Evolutionary conservation across 2,797 vertebrate genomes (phyloP).

Genomic region (Morus bassanus): DNA sequence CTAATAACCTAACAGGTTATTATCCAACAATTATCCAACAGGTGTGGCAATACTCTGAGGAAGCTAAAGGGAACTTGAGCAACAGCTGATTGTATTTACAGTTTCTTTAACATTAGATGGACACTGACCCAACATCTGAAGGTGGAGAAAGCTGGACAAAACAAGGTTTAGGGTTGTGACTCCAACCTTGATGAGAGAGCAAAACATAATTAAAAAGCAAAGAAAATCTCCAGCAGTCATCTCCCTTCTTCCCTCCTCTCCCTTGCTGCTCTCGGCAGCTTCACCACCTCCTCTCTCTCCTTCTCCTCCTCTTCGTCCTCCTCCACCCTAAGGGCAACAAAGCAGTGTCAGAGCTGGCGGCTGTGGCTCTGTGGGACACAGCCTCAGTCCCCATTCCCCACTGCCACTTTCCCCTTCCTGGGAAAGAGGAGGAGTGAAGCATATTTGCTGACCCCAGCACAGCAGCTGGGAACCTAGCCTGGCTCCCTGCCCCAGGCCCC

Average conservation of each 20-base stretch:
- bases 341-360: background rate
- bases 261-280: background rate
- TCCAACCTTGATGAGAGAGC: background rate
- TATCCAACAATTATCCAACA: background rate
- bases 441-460: background rate
- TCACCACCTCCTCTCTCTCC: background rate
- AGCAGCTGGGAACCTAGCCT: background rate
- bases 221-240: background rate
- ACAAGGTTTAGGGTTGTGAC: background rate
- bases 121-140: background rate
- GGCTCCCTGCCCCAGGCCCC: background rate
- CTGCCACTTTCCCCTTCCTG: background rate
- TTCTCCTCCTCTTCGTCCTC: background rate
- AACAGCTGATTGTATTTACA: background rate
- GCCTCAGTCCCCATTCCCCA: background rate
- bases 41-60: background rate
- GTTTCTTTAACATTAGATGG: background rate
- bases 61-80: background rate
- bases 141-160: background rate
- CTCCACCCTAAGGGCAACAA: background rate
- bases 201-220: slow-evolving; percentile 3
- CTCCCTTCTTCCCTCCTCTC: background rate
- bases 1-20: too few species aligned
- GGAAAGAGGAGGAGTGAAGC: background rate
- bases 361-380: background rate